These are phyloP conservation scores for Neodontobutis hainanensis DNA, from an alignment of 2,113 vertebrate genomes.

Conservation along the genomic window DNA sequence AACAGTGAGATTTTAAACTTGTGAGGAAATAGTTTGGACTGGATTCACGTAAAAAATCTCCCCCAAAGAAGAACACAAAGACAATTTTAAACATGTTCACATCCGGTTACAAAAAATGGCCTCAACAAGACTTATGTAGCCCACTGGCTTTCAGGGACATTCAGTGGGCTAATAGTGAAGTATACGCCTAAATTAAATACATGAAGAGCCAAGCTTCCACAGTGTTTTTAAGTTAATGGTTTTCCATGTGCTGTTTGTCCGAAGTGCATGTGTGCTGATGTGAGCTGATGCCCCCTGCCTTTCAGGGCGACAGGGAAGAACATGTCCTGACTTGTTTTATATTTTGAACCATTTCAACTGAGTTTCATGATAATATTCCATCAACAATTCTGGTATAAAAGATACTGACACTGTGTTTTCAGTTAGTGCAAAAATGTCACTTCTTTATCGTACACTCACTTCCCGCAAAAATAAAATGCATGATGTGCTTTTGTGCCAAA, in stretches of 20 bases:
- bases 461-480: constrained; percentile 25
- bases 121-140: no score
- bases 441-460: background rate
- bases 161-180: no score
- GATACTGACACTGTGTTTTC: background rate
- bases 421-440: background rate
- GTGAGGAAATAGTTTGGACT: no score
- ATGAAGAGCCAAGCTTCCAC: no score
- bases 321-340: constrained; percentile 35
- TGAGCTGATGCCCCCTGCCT: constrained; percentile 4
- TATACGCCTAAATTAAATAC: no score
- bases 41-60: no score
- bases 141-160: no score
- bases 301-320: constrained; percentile 15
- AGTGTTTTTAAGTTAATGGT: background rate
- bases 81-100: no score
- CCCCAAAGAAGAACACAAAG: no score
- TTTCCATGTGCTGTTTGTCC: background rate
- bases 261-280: background rate
- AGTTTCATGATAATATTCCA: background rate
- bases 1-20: no score
- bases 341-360: background rate
- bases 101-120: no score
- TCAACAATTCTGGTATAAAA: background rate
- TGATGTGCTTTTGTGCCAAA: constrained; percentile 50